phyloP scores from a whole-genome alignment of 1,140 invertebrate species.

The Megalonaias nervosa region DNA sequence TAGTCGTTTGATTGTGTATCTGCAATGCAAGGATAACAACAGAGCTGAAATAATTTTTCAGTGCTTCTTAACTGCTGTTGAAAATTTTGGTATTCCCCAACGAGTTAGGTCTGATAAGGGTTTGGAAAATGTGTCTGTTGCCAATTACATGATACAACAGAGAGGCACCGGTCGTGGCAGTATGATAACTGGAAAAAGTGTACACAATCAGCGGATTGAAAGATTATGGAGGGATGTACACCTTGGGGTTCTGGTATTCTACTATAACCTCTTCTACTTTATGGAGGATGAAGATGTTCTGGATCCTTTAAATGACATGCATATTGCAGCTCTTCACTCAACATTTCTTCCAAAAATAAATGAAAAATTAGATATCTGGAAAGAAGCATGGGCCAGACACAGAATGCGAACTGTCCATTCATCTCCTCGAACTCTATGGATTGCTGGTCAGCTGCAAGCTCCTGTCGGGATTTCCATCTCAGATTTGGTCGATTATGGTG shows the following conservation, averaged over 20 bases:
- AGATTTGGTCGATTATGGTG: slow-evolving; percentile 5
- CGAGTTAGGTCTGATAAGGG: slow-evolving; percentile 19
- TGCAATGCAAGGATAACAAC: slow-evolving; percentile 11
- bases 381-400: slow-evolving; percentile 33
- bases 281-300: slow-evolving; percentile 37
- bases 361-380: slow-evolving; percentile 28
- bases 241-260: slow-evolving; percentile 6
- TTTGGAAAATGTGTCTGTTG: slow-evolving; percentile 12
- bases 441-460: slow-evolving; percentile 16
- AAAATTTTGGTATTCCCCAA: neutral
- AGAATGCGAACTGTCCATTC: slow-evolving; percentile 37
- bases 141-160: neutral
- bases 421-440: slow-evolving; percentile 24
- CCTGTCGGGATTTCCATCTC: no score
- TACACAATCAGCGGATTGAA: slow-evolving; percentile 10
- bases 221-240: slow-evolving; percentile 25
- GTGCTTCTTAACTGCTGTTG: slow-evolving; percentile 3
- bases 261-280: slow-evolving; percentile 22
- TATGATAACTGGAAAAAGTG: slow-evolving; percentile 5
- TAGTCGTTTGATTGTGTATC: slow-evolving; percentile 11
- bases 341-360: slow-evolving; percentile 34
- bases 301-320: slow-evolving; percentile 24
- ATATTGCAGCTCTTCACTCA: slow-evolving; percentile 24
- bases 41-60: slow-evolving; percentile 5
- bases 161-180: neutral